Base-by-base conservation (phyloP, 2,113 vertebrate species). In the Erpornis zantholeuca region DNA sequence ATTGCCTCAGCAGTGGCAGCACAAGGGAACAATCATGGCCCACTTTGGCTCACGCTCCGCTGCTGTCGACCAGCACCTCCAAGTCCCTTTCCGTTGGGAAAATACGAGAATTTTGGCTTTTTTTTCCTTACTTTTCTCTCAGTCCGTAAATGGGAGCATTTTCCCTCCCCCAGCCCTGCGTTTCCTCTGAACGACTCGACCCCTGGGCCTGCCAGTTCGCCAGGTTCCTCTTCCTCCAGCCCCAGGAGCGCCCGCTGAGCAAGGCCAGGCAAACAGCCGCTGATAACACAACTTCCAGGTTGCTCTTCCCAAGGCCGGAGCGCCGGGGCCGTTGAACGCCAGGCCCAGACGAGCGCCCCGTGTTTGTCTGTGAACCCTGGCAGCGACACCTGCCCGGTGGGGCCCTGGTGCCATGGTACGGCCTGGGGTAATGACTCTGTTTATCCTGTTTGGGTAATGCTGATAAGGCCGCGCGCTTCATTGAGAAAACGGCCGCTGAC, bases 371-470 rank as follows among this genome's bases (percentile, higher is more conserved):
- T 81, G 91, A 93, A 70, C 80, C 71, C 90, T 98, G 98, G 97
- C 97, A 95, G 96, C 18, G 73, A 89, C 97, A 84, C 77, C 96
- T 90, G 94, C 92, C 52, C 93, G 59, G 84, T 29, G 97, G 98
- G 95, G 98, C 99, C 99, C 99, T 98, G 99, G 99, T 98, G 97
- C 98, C 99, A 97, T 98, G 99, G 99, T 99, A 99, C 99, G 82
- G 98, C 97, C 98, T 92, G 98, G 98, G 98, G 98, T 98, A 99
- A 99, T 98, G 98, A 98, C 98, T 97, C 96, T 98, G 97, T 98
- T 98, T 98, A 97, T 97, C 76, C 86, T 94, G 36, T 94, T 96
- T 95, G 83, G 91, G 92, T 97, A 91, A 94, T 86, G 33, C 24
- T n/a, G 98, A 99, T 99, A 99, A 99, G 97, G 78, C 94, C 1